These are phyloP conservation scores for Porites lutea DNA, from an alignment of 64 coral and sea anemone species.

Conservation along the genomic window DNA sequence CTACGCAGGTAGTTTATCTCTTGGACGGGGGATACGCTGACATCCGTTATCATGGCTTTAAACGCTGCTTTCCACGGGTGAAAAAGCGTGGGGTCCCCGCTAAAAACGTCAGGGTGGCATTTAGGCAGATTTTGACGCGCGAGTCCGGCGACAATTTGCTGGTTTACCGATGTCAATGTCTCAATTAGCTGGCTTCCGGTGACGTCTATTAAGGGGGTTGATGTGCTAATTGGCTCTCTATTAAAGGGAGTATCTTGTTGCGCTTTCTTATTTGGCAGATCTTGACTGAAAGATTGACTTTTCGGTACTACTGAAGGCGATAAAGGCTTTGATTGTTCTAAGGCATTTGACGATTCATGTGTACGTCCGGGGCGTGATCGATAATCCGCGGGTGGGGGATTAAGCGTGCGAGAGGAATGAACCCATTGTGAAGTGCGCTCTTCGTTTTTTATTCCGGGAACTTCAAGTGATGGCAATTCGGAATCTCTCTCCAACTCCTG, in stretches of 20 bases:
- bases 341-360: no score
- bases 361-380: no score
- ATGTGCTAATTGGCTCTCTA: not conserved
- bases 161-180: not conserved
- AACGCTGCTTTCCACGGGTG: conserved; percentile 62
- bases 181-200: not conserved
- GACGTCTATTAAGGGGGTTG: not conserved
- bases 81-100: conserved; percentile 52
- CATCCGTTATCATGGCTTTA: conserved; percentile 48
- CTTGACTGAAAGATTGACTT: no score
- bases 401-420: not conserved
- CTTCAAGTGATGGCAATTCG: not conserved
- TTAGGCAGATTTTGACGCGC: conserved; percentile 61
- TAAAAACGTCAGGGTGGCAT: conserved; percentile 55
- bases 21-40: conserved; percentile 1
- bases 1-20: conserved; percentile 48
- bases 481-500: not conserved
- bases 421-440: not conserved
- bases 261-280: not conserved
- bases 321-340: no score
- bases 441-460: not conserved
- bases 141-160: conserved; percentile 31
- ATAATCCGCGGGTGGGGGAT: no score
- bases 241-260: not conserved
- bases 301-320: no score